Evolutionary conservation across 2,797 vertebrate species (phyloP), one percentile per base, ranked within the genome.

Genomic region (Anomalospiza imberbis): DNA sequence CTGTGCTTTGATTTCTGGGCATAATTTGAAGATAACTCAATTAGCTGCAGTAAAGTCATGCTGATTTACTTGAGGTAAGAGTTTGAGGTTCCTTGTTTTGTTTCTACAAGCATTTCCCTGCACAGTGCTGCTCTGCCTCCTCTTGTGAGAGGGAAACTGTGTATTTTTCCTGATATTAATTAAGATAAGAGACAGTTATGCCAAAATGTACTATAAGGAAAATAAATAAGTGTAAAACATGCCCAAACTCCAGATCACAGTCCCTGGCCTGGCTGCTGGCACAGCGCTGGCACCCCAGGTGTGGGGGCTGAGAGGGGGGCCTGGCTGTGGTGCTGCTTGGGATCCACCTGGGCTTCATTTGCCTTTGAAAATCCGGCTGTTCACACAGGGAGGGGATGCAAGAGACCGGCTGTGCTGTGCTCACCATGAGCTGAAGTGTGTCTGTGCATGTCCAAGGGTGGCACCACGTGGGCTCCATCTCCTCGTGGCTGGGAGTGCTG

Each of bases 181-280:
- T 95, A 89, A 88, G 87, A 91, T 91, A 80, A 89, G 72, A 74
- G 50, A 61, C 58, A 83, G 94, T 95, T 57, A 54, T 57, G 74
- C 25, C 47, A 61, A 54, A 77, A 65, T 25, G 20, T 51, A 44
- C 83, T 83, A 20, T 57, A 6, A 36, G 40, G 57, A 54, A 61
- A 71, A 82, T 36, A 72, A 72, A 17, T 34, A 70, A 45, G 31
- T 74, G 60, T 62, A 38, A 66, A 82, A 34, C 24, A 38, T 32
- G 36, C 38, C 53, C 0, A 0, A 67, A 15, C 18, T 71, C 10
- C 61, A 48, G 61, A n/a, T 74, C 8, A 28, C 31, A 74, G 40
- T 54, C 60, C 1, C 5, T 24, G 40, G 11, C 17, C 25, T 19
- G 68, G 40, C 63, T 12, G 2, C 17, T 8, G 42, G 2, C 11